Percentiles rank a stretch among this genome's conserved stretches.
phyloP scores from a whole-genome alignment of 2,797 vertebrate genomes.

The Podargus strigoides region DNA sequence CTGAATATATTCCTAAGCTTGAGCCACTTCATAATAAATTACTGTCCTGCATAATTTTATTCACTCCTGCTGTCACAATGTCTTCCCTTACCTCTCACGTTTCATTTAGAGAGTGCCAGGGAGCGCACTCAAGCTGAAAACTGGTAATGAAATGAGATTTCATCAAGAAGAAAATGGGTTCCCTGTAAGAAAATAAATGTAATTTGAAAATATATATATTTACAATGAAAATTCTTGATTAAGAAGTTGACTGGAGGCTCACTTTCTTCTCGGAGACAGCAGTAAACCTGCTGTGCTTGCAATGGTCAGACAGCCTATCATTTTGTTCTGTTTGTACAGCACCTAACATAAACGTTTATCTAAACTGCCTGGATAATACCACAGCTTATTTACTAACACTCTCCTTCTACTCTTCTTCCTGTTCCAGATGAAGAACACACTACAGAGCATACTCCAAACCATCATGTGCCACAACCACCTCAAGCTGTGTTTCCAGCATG shows the following conservation, averaged over 20 bases:
- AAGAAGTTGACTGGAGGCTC: background rate
- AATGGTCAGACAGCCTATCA: background rate
- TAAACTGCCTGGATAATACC: background rate
- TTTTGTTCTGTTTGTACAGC: background rate
- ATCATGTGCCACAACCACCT: conserved; percentile 93
- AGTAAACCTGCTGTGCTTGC: background rate
- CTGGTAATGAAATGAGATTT: background rate
- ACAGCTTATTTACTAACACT: background rate
- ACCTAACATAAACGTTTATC: background rate
- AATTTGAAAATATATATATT: background rate
- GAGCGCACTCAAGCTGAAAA: background rate
- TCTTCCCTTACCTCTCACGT: background rate
- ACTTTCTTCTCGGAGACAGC: background rate
- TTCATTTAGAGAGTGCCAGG: background rate
- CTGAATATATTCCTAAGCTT: background rate
- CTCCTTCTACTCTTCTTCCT: background rate
- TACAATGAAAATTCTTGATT: background rate
- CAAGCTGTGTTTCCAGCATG: conserved; percentile 98
- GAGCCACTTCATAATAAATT: background rate
- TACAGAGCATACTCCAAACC: conserved; percentile 94
- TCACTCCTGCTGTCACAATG: background rate
- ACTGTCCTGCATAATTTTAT: background rate
- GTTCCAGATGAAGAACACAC: conserved; percentile 91
- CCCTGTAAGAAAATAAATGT: background rate
- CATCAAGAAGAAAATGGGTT: background rate